These are phyloP conservation scores for Xiphias gladius DNA, from an alignment of 2,113 vertebrate species.

Conservation along the genomic window DNA sequence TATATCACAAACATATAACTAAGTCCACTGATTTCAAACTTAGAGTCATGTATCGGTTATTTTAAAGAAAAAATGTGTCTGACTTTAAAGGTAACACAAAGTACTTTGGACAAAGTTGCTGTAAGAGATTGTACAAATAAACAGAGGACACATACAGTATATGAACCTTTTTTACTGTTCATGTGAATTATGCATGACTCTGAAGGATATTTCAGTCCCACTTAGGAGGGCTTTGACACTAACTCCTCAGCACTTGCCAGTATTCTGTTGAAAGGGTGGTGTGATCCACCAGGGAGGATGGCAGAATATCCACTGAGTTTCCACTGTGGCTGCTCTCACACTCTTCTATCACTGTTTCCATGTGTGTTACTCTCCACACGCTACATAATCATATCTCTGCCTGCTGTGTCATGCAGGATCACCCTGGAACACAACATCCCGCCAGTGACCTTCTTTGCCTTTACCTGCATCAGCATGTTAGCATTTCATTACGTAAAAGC, in stretches of 20 bases:
- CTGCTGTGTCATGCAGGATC: conserved; percentile 23
- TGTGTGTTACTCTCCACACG: conserved; percentile 3
- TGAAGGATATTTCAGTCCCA: conserved; percentile 56
- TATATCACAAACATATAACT: background rate
- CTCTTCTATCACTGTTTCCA: conserved; percentile 16
- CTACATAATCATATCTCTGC: conserved; percentile 27
- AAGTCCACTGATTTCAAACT: background rate
- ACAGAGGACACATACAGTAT: conserved; percentile 21
- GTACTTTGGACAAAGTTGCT: background rate
- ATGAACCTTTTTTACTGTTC: conserved; percentile 36
- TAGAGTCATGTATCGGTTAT: background rate
- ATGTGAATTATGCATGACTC: conserved; percentile 63
- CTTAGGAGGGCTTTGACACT: conserved; percentile 46
- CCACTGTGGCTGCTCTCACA: background rate
- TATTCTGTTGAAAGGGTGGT: conserved; percentile 35
- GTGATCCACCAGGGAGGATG: conserved; percentile 17
- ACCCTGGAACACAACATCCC: background rate
- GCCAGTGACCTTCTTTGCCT: conserved; percentile 20
- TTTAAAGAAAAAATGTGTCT: background rate
- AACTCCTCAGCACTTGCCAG: conserved; percentile 38
- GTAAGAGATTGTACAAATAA: conserved; percentile 21
- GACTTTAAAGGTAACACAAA: background rate
- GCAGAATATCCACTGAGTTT: conserved; percentile 10
- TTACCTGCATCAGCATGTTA: conserved; percentile 34
- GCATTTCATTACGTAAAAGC: conserved; percentile 34